Conservation (phyloP, 2,797 vertebrate genomes). For the Glyptemys insculpta region DNA sequence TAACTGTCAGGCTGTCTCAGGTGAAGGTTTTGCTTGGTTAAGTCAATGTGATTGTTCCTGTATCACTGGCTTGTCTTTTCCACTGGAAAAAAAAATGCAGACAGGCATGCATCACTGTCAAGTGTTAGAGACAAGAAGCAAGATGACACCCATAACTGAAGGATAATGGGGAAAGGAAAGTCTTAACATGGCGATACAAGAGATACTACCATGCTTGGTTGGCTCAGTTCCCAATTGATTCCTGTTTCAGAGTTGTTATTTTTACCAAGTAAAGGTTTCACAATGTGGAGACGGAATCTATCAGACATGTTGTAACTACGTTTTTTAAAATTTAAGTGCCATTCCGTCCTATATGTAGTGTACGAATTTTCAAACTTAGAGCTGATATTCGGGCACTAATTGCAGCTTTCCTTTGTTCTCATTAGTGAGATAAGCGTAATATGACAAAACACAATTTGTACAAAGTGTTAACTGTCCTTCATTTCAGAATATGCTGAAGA, state of each 20-base stretch:
- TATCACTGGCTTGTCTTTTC: conserved; percentile 7
- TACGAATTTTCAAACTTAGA: conserved; percentile 18
- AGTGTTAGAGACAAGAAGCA: neutral
- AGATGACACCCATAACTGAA: neutral
- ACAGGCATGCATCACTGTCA: accelerated
- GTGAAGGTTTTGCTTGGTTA: conserved; percentile 34
- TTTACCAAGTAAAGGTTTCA: neutral
- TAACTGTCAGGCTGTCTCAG: neutral
- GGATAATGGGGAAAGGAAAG: neutral
- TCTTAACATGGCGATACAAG: neutral
- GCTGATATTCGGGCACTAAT: neutral
- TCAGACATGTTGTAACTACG: neutral
- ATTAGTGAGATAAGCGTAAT: neutral
- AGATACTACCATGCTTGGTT: accelerated
- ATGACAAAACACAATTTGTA: conserved; percentile 1
- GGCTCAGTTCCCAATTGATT: neutral
- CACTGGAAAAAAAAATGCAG: neutral
- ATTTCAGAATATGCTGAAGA: neutral
- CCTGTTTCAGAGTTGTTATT: neutral
- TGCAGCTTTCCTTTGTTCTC: conserved; percentile 12
- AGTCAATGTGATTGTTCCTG: neutral
- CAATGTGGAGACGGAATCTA: neutral
- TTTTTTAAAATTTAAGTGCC: neutral
- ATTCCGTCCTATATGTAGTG: neutral
- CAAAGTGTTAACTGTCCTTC: neutral